Conservation (phyloP, 2,888 invertebrate genomes). For the Epinotia ramella region DNA sequence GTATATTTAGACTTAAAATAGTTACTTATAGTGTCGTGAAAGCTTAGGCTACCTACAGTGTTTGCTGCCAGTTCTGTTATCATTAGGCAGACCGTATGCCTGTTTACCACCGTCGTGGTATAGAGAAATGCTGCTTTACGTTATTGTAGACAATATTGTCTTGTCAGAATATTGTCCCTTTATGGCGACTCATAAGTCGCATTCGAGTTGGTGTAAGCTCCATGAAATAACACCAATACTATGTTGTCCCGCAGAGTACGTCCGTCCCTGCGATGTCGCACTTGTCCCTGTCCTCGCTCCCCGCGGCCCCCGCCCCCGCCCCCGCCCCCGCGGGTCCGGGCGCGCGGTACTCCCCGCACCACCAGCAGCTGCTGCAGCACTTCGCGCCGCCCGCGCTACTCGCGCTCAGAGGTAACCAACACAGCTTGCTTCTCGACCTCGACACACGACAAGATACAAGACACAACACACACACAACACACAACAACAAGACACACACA, state of each 20-base stretch:
- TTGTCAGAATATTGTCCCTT: no score
- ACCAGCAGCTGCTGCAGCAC: conserved; percentile 74
- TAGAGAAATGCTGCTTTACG: no score
- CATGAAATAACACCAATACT: neutral
- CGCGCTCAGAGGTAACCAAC: conserved; percentile 45
- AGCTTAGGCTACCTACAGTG: no score
- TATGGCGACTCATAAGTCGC: neutral
- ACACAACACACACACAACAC: no score
- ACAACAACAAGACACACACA: no score
- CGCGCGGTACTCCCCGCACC: conserved; percentile 74
- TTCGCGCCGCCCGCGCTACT: conserved; percentile 64
- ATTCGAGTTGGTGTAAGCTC: neutral
- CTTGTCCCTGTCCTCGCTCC: neutral
- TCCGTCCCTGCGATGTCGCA: conserved; percentile 17
- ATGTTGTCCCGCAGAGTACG: conserved; percentile 38
- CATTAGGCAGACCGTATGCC: no score
- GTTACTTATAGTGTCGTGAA: no score
- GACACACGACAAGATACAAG: no score
- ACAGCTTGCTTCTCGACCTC: neutral
- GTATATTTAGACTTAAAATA: no score
- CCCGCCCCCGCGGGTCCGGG: neutral
- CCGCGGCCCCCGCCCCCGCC: conserved; percentile 2
- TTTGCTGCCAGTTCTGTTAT: no score
- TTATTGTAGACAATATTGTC: no score
- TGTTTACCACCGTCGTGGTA: no score